These are phyloP conservation scores for Lepidochitona cinerea DNA, from an alignment of 2,888 invertebrate species.

Conservation along the genomic window DNA sequence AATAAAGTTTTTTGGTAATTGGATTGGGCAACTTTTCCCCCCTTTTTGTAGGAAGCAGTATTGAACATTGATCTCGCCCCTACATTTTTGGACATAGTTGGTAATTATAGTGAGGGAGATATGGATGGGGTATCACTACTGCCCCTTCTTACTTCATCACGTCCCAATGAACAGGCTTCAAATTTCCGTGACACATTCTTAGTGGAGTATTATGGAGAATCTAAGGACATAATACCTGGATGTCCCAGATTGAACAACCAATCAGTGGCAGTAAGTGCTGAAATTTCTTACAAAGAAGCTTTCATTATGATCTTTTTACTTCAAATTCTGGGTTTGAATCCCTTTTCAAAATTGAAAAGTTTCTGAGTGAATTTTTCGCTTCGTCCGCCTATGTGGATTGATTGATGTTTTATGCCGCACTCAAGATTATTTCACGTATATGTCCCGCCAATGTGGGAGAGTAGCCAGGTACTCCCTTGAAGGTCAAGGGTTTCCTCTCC, in stretches of 20 bases:
- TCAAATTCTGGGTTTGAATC: no score
- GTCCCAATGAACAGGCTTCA: constrained; percentile 9
- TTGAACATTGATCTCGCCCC: constrained; percentile 88
- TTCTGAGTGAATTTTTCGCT: no score
- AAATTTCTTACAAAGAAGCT: constrained; percentile 10
- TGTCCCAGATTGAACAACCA: constrained; percentile 79
- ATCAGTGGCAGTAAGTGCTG: constrained; percentile 77
- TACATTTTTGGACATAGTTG: constrained; percentile 84
- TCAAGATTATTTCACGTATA: no score
- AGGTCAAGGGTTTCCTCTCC: no score
- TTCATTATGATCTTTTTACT: not conserved
- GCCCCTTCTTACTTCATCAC: constrained; percentile 37
- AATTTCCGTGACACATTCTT: constrained; percentile 73
- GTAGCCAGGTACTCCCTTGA: no score
- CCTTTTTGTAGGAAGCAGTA: constrained; percentile 75
- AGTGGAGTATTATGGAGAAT: constrained; percentile 88
- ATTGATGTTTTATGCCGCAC: no score
- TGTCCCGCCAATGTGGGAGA: no score
- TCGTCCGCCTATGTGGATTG: no score
- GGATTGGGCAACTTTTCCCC: not conserved
- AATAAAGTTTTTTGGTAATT: no score
- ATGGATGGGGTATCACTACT: constrained; percentile 79
- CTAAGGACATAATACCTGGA: constrained; percentile 73
- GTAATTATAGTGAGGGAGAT: constrained; percentile 71
- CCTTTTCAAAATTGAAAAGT: no score